Percentiles rank a stretch among this genome's conserved stretches.
These are phyloP conservation scores for Cosmorhoe ocellata DNA, from an alignment of 2,888 invertebrate genomes.

Conservation along the genomic window DNA sequence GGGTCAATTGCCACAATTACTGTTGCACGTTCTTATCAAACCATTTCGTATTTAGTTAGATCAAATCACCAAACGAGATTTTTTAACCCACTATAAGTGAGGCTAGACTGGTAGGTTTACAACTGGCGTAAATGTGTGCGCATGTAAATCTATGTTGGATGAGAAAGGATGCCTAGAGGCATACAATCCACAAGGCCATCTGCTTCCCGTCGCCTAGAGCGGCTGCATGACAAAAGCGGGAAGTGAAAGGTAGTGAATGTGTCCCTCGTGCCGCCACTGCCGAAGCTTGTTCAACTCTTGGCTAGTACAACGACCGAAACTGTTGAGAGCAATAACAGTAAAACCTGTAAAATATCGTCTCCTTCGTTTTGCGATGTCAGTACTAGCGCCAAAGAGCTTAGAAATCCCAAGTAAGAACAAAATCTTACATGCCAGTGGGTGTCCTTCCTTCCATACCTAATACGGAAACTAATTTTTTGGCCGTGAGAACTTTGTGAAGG, in stretches of 20 bases:
- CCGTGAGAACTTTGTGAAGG: conserved; percentile 14
- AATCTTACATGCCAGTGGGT: conserved; percentile 24
- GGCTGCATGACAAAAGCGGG: conserved; percentile 78
- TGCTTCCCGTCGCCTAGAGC: conserved; percentile 72
- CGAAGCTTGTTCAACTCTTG: conserved; percentile 45
- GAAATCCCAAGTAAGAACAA: conserved; percentile 34
- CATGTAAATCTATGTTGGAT: conserved; percentile 52
- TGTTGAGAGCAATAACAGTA: conserved; percentile 2
- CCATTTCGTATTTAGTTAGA: not conserved
- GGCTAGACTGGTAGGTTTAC: not conserved
- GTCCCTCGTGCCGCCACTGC: conserved; percentile 62
- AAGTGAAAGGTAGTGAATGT: conserved; percentile 82
- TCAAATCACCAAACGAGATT: not conserved
- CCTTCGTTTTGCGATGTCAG: conserved; percentile 23
- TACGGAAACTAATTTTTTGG: conserved; percentile 18
- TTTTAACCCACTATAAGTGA: not conserved
- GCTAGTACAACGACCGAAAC: conserved; percentile 45
- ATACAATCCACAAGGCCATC: conserved; percentile 75
- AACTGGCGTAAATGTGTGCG: conserved; percentile 16
- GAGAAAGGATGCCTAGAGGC: conserved; percentile 71
- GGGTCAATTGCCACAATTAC: conserved; percentile 16
- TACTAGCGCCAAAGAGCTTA: conserved; percentile 21
- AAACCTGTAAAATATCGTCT: conserved; percentile 27
- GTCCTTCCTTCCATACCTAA: conserved; percentile 10
- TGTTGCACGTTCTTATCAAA: conserved; percentile 9